These are phyloP conservation scores for Strigamia crassipes DNA, from an alignment of 2,888 invertebrate species.

Conservation along the genomic window DNA sequence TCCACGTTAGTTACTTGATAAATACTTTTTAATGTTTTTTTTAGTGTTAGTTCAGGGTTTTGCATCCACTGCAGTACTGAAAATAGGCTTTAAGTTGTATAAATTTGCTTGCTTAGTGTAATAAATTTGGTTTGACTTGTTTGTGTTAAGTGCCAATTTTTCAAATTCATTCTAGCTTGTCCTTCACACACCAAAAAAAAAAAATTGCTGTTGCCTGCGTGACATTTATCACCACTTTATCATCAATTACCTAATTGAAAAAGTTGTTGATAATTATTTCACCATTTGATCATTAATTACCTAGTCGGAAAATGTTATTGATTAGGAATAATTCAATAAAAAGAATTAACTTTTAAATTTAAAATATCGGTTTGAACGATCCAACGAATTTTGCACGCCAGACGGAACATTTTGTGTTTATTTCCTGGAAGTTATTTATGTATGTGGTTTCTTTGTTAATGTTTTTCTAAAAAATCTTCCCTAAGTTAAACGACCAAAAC, in stretches of 20 bases:
- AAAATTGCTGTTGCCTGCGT: background rate
- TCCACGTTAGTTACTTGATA: background rate
- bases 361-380: background rate
- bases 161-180: background rate
- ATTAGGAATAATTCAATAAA: no score
- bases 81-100: background rate
- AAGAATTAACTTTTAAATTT: background rate
- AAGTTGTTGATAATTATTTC: no score
- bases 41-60: background rate
- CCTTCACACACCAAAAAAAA: background rate
- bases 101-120: background rate
- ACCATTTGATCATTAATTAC: background rate
- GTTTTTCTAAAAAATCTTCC: background rate
- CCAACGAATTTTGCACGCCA: background rate
- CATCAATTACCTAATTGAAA: background rate
- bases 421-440: slow-evolving; percentile 4
- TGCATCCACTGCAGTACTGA: background rate
- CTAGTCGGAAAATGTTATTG: no score
- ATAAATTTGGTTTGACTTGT: background rate
- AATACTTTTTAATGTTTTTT: background rate
- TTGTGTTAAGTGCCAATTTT: background rate
- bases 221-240: background rate
- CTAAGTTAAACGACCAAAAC: no score
- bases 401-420: background rate
- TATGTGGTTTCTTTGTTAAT: background rate